phyloP scores from a whole-genome alignment of 2,113 vertebrate genomes.

The Mugil cephalus region DNA sequence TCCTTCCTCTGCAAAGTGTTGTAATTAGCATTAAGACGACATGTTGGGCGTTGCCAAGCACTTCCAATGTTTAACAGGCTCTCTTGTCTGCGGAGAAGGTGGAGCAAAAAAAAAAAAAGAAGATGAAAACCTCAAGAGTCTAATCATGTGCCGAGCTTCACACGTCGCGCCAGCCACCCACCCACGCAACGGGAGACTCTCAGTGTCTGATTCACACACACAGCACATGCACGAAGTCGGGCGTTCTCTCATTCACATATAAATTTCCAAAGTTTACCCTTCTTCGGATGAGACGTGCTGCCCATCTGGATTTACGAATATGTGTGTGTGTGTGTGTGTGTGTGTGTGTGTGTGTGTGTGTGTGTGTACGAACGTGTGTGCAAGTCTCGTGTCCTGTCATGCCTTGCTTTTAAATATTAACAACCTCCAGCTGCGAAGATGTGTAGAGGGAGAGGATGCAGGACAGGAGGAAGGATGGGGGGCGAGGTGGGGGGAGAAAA shows the following conservation, averaged over 20 bases:
- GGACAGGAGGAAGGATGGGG: conserved; percentile 38
- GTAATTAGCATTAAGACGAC: conserved; percentile 69
- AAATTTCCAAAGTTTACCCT: conserved; percentile 7
- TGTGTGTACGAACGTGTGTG: conserved; percentile 60
- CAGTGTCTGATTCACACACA: conserved; percentile 19
- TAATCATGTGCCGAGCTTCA: conserved; percentile 49
- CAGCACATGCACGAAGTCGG: neutral
- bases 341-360: conserved; percentile 57
- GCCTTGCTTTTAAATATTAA: conserved; percentile 85
- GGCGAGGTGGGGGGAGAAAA: conserved; percentile 61
- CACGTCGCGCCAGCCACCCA: conserved; percentile 37
- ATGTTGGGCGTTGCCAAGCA: conserved; percentile 59
- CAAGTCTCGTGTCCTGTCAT: conserved; percentile 74
- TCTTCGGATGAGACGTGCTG: conserved; percentile 49
- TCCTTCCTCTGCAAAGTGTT: conserved; percentile 43
- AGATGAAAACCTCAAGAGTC: conserved; percentile 56
- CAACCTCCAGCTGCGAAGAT: conserved; percentile 83
- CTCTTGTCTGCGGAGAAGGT: conserved; percentile 14
- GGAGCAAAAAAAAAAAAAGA: conserved; percentile 27
- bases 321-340: conserved; percentile 39
- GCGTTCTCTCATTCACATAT: conserved; percentile 26
- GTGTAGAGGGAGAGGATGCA: conserved; percentile 72
- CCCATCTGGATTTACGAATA: conserved; percentile 16
- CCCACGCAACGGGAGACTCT: conserved; percentile 27
- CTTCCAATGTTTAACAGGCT: conserved; percentile 48